Evolutionary conservation across 2,113 vertebrate species (phyloP), one percentile per base, ranked within the genome.

Genomic region (Cairina moschata): DNA sequence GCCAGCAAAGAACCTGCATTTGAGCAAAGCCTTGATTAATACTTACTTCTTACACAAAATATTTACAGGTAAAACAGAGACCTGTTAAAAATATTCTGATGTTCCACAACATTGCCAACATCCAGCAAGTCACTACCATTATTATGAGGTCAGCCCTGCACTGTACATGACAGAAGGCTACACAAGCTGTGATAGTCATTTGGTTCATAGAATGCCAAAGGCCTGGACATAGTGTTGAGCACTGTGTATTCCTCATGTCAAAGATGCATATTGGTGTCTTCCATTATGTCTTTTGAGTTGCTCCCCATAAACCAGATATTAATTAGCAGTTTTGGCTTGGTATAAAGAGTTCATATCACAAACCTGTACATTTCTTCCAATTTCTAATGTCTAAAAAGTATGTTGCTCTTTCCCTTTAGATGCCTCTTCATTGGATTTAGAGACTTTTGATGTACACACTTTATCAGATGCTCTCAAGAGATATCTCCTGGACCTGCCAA

Each of bases 401-500:
- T 81, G 8, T 82, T 91, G n/a, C 55, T 83, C 29, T 97, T 95
- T 86, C 83, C 25, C 67, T 83, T 68, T 95, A 99, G 99, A 99
- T 95, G 88, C 96, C 11, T 83, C 98, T 36, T 96, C 97, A 0
- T 34, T 98, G 88, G 99, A 99, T 84, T 96, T 99, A 95, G 99
- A 99, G 67, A 97, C 98, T 92, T 92, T 99, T 20, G 99, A 99
- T 66, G 97, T 99, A 29, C 98, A 98, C 6, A 90, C 98, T 68
- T 97, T 99, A 96, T 98, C 98, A 65, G 99, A 99, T 6, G 98
- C 98, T 92, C 98, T 99, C 81, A 98, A 98, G 91, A 97, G 98
- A 87, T 99, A 99, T 98, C 98, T 99, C 82, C 95, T 98, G 96
- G 99, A 99, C 86, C 98, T 99, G 44, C 99, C 99, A n/a, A 99